Conservation (phyloP, 2,888 invertebrate genomes). For the Aelia acuminata region DNA sequence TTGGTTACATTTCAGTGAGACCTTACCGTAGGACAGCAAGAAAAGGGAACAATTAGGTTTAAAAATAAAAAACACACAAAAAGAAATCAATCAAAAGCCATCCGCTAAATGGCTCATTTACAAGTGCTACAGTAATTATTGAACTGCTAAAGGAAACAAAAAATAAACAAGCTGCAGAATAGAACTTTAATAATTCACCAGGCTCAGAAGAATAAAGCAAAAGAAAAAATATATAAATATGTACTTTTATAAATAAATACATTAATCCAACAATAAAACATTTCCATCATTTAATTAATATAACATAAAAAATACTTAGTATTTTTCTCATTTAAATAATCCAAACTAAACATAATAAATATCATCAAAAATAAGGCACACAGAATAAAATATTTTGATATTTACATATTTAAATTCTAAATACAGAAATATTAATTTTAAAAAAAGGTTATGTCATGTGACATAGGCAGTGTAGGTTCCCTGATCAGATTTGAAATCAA, state of each 20-base stretch:
- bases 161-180: constrained; percentile 52
- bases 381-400: constrained; percentile 19
- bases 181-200: constrained; percentile 64
- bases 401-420: not conserved
- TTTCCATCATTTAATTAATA: not conserved
- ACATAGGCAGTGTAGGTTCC: constrained; percentile 58
- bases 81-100: no score
- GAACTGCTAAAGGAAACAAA: not conserved
- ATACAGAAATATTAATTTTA: not conserved
- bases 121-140: not conserved
- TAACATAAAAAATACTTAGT: constrained; percentile 35
- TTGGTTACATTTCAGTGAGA: no score
- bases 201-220: constrained; percentile 63
- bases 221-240: constrained; percentile 36
- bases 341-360: constrained; percentile 17
- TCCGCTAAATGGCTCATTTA: no score
- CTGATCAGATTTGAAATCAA: constrained; percentile 46
- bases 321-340: constrained; percentile 8
- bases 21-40: no score
- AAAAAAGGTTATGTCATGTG: constrained; percentile 52
- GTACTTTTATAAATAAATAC: constrained; percentile 32
- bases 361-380: not conserved
- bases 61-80: no score
- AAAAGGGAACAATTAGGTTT: no score
- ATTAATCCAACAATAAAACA: constrained; percentile 5